Conservation (phyloP, 23 tunicate species). For the Styela plicata region DNA sequence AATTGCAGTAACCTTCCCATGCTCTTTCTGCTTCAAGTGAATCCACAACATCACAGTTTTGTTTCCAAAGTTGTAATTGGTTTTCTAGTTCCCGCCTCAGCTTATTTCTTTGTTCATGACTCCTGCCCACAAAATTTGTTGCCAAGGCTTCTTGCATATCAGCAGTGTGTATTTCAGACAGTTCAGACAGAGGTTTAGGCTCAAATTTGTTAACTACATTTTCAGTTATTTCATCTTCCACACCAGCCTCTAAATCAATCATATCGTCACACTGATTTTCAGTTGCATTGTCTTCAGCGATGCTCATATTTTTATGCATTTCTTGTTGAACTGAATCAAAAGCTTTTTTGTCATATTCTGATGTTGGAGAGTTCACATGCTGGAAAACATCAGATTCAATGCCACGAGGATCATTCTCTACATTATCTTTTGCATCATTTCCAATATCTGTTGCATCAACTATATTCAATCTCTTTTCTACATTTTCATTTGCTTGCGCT, state of each 20-base stretch:
- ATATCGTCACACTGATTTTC: background rate
- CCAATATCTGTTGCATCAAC: slow-evolving; percentile 21
- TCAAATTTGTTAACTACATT: slow-evolving; percentile 3
- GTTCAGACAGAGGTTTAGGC: slow-evolving; percentile 2
- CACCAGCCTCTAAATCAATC: background rate
- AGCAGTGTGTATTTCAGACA: slow-evolving; percentile 57
- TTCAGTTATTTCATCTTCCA: background rate
- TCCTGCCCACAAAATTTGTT: background rate
- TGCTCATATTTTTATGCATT: background rate
- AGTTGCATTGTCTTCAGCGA: background rate
- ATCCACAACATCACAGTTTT: background rate
- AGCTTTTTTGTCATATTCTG: slow-evolving; percentile 40
- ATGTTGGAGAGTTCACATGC: background rate
- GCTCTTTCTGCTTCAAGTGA: slow-evolving; percentile 48
- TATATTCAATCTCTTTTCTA: slow-evolving; percentile 15
- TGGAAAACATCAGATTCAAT: background rate
- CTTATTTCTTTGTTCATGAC: slow-evolving; percentile 42
- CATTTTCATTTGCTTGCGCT: background rate
- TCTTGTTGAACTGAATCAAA: slow-evolving; percentile 84
- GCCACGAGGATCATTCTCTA: slow-evolving; percentile 15
- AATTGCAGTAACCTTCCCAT: slow-evolving; percentile 68
- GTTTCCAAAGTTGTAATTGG: slow-evolving; percentile 21
- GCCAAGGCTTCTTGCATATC: no score
- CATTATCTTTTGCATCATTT: slow-evolving; percentile 13
- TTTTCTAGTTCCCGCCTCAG: slow-evolving; percentile 53